A percentile compares a stretch with the other conserved stretches of the same genome.
phyloP scores from a whole-genome alignment of 2,797 vertebrate genomes.

The Liparis tanakae region DNA sequence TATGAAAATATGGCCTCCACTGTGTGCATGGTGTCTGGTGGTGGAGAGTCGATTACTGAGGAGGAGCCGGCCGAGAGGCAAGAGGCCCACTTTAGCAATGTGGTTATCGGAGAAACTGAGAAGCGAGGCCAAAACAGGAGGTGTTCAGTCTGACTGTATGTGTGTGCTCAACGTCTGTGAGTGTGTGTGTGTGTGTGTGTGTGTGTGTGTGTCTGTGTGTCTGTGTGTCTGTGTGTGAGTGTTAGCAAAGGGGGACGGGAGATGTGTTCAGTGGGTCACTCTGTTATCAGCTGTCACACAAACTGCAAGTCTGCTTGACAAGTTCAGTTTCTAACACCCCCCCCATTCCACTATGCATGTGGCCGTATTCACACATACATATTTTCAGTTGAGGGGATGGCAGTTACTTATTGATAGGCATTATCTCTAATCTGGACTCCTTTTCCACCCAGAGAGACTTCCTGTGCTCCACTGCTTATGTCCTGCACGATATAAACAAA shows the following conservation, averaged over 20 bases:
- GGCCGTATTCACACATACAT: background rate
- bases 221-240: conserved; percentile 25
- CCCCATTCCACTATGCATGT: background rate
- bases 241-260: conserved; percentile 20
- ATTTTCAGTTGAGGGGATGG: background rate
- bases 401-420: conserved; percentile 3
- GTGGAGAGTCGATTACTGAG: conserved; percentile 48
- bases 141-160: conserved; percentile 35
- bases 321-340: conserved; percentile 54
- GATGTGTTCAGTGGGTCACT: conserved; percentile 50
- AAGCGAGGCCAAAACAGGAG: conserved; percentile 62
- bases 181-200: conserved; percentile 33
- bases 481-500: conserved; percentile 53
- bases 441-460: conserved; percentile 39
- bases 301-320: conserved; percentile 57
- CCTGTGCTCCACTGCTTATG: conserved; percentile 38
- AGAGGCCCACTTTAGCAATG: conserved; percentile 77
- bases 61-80: conserved; percentile 42
- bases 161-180: conserved; percentile 16
- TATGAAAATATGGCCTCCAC: conserved; percentile 6
- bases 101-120: conserved; percentile 78
- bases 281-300: conserved; percentile 77
- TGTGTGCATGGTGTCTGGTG: conserved; percentile 10
- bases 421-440: conserved; percentile 20
- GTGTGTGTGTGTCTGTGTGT: conserved; percentile 16